phyloP scores from a whole-genome alignment of 2,888 invertebrate species.

The Acleris laterana region DNA sequence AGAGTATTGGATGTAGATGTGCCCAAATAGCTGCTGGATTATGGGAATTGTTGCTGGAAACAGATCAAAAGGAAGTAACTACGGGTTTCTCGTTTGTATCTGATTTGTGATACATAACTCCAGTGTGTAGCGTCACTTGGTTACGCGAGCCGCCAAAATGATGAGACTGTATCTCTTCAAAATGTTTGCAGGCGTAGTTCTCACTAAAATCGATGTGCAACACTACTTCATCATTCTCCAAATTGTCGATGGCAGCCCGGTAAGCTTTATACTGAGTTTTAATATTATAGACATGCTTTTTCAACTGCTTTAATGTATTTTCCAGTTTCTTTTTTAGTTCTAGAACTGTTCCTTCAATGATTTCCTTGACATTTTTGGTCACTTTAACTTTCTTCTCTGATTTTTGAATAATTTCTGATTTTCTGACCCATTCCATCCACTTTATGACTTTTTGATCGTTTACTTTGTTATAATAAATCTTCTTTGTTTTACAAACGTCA shows the following conservation, averaged over 20 bases:
- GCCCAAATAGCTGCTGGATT: conserved; percentile 15
- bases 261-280: conserved; percentile 12
- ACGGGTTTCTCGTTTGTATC: conserved; percentile 3
- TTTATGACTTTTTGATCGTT: neutral
- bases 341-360: conserved; percentile 1
- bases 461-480: neutral
- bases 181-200: conserved; percentile 12
- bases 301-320: neutral
- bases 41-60: conserved; percentile 14
- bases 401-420: conserved; percentile 15
- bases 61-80: conserved; percentile 15
- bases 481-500: conserved; percentile 11
- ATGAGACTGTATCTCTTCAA: conserved; percentile 6
- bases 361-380: conserved; percentile 13
- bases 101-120: conserved; percentile 5
- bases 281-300: neutral
- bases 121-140: conserved; percentile 15
- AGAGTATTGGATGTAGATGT: conserved; percentile 15
- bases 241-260: conserved; percentile 1
- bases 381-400: conserved; percentile 7
- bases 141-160: conserved; percentile 16
- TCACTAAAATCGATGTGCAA: conserved; percentile 16
- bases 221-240: conserved; percentile 11
- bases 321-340: neutral
- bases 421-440: conserved; percentile 11